Base-by-base conservation (phyloP, 2,888 invertebrate species). In the Drosophila atripex region DNA sequence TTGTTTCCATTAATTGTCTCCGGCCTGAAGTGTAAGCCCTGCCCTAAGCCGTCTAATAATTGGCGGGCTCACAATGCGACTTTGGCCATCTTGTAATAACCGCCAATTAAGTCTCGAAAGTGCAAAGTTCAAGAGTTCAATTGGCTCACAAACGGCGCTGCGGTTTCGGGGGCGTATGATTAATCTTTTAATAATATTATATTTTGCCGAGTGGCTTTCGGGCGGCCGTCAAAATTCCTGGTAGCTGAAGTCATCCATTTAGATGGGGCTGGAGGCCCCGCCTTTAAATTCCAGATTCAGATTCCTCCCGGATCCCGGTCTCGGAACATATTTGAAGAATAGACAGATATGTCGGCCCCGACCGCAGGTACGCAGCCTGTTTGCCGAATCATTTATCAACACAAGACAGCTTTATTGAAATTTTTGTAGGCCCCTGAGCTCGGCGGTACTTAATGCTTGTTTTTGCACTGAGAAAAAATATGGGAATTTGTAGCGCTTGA, bases 311-410 rank as follows among this genome's bases (percentile, higher is more conserved):
- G 30, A 14, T 9, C 23, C 23, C 58, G 9, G 38, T 0, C 38
- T 5, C 38, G 14, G 14, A 30, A 58, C 25, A 65, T 53, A n/a
- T 18, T 18, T 14, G 21, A 35, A 41, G 54, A 25, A 54, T 14
- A 35, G 43, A 28, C 2, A 50, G 41, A 65, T 38, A 66, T 65
- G 55, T 50, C n/a, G 14, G 46, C 39, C 52, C 68, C 58, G 23
- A 43, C 41, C 43, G 16, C 47, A 8, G 35, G 18, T 23, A 16
- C 25, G 11, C 35, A 9, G 39, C 38, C 21, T 52, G 41, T 30
- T 69, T 61, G 47, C 25, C 52, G 45, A 78, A 78, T 78, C 86
- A 85, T 88, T 83, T 78, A 88, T 85, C 86, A 83, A 59, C 53
- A 39, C 54, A 57, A 65, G 83, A 73, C 73, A 71, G 71, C 71